phyloP scores from a whole-genome alignment of 2,888 invertebrate genomes.

The Leptinotarsa peninsularis region DNA sequence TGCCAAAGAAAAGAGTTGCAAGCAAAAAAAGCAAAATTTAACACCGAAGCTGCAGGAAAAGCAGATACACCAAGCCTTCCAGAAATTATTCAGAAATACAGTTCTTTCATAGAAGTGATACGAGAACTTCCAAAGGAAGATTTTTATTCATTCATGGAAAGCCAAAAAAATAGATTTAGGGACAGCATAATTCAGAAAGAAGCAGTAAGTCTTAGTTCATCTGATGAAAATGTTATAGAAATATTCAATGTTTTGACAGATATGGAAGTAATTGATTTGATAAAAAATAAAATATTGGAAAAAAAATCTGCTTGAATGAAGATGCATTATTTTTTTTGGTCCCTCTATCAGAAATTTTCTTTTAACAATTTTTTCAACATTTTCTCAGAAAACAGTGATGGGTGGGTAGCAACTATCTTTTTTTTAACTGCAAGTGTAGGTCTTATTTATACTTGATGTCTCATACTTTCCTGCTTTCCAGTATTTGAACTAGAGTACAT shows the following conservation, averaged over 20 bases:
- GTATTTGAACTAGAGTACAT: no score
- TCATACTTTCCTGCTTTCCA: no score
- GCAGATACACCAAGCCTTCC: conserved; percentile 35
- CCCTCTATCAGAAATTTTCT: not conserved
- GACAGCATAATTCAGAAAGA: conserved; percentile 48
- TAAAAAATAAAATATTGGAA: conserved; percentile 61
- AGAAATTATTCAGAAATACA: not conserved
- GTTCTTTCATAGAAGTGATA: conserved; percentile 44
- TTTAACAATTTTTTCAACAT: no score
- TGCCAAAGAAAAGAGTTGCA: conserved; percentile 26
- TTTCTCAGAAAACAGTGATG: no score
- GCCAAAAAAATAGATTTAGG: conserved; percentile 55
- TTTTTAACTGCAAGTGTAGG: no score
- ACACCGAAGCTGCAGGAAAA: conserved; percentile 16
- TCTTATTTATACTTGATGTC: no score
- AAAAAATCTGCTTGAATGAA: conserved; percentile 21
- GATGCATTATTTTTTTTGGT: not conserved
- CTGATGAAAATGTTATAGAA: conserved; percentile 51
- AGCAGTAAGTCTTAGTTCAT: not conserved
- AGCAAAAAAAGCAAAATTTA: conserved; percentile 25
- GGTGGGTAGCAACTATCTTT: no score
- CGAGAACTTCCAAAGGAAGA: conserved; percentile 48
- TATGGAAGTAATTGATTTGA: conserved; percentile 70
- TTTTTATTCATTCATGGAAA: conserved; percentile 52
- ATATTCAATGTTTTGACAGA: conserved; percentile 77